These are phyloP conservation scores for Argyrosomus regius DNA, from an alignment of 2,797 vertebrate species.

Conservation along the genomic window DNA sequence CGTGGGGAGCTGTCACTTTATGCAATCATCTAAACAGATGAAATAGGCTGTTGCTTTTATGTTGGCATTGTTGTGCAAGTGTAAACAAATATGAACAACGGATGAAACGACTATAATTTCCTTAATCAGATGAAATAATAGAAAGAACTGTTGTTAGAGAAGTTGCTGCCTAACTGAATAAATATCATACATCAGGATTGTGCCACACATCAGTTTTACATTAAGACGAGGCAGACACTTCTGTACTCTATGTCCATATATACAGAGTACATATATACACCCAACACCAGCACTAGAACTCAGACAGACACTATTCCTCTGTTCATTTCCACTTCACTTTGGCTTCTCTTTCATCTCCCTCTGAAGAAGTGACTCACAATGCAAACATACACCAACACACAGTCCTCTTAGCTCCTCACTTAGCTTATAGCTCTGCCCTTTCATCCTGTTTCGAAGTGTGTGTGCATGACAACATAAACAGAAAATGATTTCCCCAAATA, in stretches of 20 bases:
- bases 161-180: neutral
- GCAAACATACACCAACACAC: constrained; percentile 10
- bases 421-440: neutral
- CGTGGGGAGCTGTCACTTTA: neutral
- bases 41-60: neutral
- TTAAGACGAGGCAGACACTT: neutral
- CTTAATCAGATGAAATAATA: neutral
- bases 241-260: neutral
- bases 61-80: neutral
- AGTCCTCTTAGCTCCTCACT: neutral
- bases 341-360: constrained; percentile 9
- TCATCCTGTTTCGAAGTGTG: neutral
- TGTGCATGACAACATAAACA: neutral
- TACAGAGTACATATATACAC: neutral
- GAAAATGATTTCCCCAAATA: neutral
- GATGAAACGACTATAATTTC: neutral
- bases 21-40: neutral
- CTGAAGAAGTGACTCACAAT: constrained; percentile 6
- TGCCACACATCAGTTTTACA: neutral
- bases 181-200: neutral
- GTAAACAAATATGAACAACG: neutral
- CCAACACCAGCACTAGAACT: neutral
- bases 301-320: neutral
- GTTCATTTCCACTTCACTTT: neutral
- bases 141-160: neutral